These are phyloP conservation scores for Ammodytes dubius DNA, from an alignment of 2,113 vertebrate genomes.

Conservation along the genomic window DNA sequence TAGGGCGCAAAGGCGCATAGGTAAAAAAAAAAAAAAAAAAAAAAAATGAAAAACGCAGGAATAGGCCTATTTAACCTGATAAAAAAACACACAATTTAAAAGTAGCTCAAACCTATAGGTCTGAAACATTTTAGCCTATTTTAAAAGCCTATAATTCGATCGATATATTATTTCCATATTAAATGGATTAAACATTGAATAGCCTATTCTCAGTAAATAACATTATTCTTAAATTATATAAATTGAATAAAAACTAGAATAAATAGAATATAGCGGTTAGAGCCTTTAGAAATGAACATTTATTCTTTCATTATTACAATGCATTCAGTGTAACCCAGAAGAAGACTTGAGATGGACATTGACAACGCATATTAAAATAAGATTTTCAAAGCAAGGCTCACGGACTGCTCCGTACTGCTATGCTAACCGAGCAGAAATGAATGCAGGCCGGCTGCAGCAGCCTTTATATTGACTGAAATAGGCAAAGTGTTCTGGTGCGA, in stretches of 20 bases:
- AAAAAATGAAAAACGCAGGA: not conserved
- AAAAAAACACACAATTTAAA: not conserved
- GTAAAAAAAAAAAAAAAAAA: too few species aligned
- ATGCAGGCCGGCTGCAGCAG: not conserved
- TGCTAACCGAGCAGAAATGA: not conserved
- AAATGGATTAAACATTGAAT: not conserved
- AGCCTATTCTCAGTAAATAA: too few species aligned
- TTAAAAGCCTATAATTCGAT: not conserved
- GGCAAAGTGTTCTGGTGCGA: not conserved
- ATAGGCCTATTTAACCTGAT: not conserved
- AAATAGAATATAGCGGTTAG: not conserved
- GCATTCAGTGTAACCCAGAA: not conserved
- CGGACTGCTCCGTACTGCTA: not conserved
- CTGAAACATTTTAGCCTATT: not conserved
- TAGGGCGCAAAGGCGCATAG: not conserved
- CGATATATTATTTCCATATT: too few species aligned
- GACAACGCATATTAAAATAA: not conserved
- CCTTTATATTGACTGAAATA: accelerated
- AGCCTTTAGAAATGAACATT: not conserved
- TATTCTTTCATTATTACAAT: not conserved
- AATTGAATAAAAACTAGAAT: not conserved
- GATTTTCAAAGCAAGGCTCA: not conserved
- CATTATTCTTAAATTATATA: not conserved
- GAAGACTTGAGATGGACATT: not conserved
- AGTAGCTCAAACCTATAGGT: too few species aligned